These are phyloP conservation scores for Chymomyza amoena DNA, from an alignment of 2,888 invertebrate genomes.

Conservation along the genomic window DNA sequence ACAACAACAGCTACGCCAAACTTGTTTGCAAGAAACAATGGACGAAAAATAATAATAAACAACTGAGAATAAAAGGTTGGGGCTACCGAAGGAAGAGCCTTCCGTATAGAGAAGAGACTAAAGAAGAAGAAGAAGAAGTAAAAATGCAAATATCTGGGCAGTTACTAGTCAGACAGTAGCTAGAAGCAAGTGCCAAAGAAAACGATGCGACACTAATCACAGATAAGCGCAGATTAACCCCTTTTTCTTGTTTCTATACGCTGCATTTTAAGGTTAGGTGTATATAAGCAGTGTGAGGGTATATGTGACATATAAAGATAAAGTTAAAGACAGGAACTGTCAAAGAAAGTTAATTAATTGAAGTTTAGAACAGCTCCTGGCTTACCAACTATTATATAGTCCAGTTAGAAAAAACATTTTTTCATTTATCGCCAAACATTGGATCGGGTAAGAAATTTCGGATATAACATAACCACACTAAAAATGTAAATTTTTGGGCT, in stretches of 20 bases:
- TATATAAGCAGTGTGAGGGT: constrained; percentile 5
- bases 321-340: too few relatives aligned
- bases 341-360: too few relatives aligned
- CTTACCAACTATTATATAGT: too few relatives aligned
- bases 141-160: background rate
- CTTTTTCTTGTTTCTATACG: constrained; percentile 33
- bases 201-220: constrained; percentile 69
- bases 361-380: too few relatives aligned
- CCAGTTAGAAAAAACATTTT: too few relatives aligned
- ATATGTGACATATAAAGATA: background rate
- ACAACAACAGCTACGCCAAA: constrained; percentile 9
- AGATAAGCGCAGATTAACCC: constrained; percentile 74
- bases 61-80: constrained; percentile 11
- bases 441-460: too few relatives aligned
- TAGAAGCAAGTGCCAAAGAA: constrained; percentile 17
- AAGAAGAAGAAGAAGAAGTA: constrained; percentile 9
- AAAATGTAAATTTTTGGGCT: too few relatives aligned
- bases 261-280: background rate
- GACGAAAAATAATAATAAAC: constrained; percentile 59
- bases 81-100: too few relatives aligned
- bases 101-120: constrained; percentile 2
- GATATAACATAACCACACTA: too few relatives aligned
- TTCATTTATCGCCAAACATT: too few relatives aligned
- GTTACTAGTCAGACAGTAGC: constrained; percentile 1
- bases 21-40: constrained; percentile 48